phyloP scores from a whole-genome alignment of 2,888 invertebrate species.

The Charanyca ferruginea region DNA sequence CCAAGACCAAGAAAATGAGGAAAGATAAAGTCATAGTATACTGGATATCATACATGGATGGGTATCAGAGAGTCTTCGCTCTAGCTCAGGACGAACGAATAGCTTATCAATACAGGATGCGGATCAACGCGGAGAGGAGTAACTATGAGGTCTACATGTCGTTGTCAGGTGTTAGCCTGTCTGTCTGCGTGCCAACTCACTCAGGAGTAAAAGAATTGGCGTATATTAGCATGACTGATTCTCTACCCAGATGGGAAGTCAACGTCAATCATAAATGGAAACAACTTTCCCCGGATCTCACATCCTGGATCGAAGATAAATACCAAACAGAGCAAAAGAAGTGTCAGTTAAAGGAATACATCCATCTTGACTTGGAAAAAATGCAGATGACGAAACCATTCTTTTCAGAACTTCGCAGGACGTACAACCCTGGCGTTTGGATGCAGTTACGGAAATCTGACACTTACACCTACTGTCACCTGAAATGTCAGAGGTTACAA shows the following conservation, averaged over 20 bases:
- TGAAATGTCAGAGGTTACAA: conserved; percentile 93
- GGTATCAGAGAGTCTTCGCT: conserved; percentile 93
- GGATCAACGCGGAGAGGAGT: conserved; percentile 93
- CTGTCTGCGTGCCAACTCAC: conserved; percentile 87
- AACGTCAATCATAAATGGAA: conserved; percentile 96
- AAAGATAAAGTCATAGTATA: conserved; percentile 95
- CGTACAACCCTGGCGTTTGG: conserved; percentile 94
- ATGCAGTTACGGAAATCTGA: conserved; percentile 93
- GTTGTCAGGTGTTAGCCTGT: conserved; percentile 93
- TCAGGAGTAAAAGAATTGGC: conserved; percentile 92
- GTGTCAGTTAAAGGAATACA: conserved; percentile 94
- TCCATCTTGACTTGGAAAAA: conserved; percentile 95
- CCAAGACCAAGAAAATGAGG: conserved; percentile 92
- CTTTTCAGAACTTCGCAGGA: conserved; percentile 94
- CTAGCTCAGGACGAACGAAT: conserved; percentile 95
- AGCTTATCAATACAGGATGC: conserved; percentile 91
- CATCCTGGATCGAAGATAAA: conserved; percentile 96
- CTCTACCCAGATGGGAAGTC: conserved; percentile 95
- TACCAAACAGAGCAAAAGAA: conserved; percentile 93
- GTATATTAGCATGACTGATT: conserved; percentile 92
- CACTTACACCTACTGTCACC: conserved; percentile 92
- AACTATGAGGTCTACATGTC: conserved; percentile 93
- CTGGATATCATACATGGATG: conserved; percentile 95
- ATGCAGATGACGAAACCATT: conserved; percentile 97
- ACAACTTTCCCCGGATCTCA: conserved; percentile 94